phyloP scores from a whole-genome alignment of 2,113 vertebrate genomes.

The Galemys pyrenaicus region DNA sequence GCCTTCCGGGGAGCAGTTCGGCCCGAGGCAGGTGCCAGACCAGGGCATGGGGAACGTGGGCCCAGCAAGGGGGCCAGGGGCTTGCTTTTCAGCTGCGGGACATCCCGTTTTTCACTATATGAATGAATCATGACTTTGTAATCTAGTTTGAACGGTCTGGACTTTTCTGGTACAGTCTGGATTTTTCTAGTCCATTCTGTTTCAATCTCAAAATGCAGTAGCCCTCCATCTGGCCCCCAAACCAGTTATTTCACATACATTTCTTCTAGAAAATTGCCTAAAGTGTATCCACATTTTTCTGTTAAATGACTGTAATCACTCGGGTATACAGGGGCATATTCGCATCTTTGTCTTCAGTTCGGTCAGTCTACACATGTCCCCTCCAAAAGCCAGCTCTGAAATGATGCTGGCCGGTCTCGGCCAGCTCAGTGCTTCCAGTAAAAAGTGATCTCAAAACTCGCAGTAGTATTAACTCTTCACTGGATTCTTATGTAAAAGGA shows the following conservation, averaged over 20 bases:
- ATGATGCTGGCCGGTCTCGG: neutral
- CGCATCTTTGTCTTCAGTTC: neutral
- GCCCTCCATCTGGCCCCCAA: slow-evolving; percentile 39
- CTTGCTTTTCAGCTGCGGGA: slow-evolving; percentile 80
- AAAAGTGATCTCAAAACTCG: neutral
- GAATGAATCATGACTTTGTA: slow-evolving; percentile 79
- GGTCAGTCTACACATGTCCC: neutral
- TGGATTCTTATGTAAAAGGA: neutral
- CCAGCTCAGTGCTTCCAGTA: neutral
- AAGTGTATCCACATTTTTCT: slow-evolving; percentile 51
- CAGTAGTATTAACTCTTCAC: neutral
- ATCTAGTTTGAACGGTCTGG: slow-evolving; percentile 74
- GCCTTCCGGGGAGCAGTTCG: too few relatives aligned
- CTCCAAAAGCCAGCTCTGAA: neutral
- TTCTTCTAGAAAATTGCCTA: slow-evolving; percentile 56
- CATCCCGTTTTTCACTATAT: slow-evolving; percentile 77
- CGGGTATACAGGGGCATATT: neutral
- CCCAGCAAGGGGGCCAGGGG: too few relatives aligned
- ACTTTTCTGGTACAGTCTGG: slow-evolving; percentile 62
- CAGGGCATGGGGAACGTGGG: too few relatives aligned
- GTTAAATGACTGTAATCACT: neutral
- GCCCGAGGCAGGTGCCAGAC: too few relatives aligned
- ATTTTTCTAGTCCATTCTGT: slow-evolving; percentile 64
- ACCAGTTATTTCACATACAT: slow-evolving; percentile 41
- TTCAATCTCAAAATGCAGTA: slow-evolving; percentile 71